These are phyloP conservation scores for Rhinogobio ventralis DNA, from an alignment of 2,797 vertebrate genomes.

Conservation along the genomic window DNA sequence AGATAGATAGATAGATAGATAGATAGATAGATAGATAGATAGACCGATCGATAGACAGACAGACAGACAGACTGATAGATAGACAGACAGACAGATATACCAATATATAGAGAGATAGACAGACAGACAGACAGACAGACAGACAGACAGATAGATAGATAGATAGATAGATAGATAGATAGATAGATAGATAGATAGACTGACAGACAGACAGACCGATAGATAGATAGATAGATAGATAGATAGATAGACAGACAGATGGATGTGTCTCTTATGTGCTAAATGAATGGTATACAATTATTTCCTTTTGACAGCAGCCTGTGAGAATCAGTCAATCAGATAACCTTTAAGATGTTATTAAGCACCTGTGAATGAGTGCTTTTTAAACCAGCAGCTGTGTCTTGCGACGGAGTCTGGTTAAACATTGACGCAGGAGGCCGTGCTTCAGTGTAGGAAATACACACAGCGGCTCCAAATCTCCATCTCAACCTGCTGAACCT, in stretches of 20 bases:
- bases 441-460: conserved; percentile 16
- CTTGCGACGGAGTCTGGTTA: conserved; percentile 47
- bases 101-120: accelerated
- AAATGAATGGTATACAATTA: not conserved
- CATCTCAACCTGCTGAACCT: conserved; percentile 51
- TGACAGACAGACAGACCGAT: not conserved
- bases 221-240: too few relatives aligned
- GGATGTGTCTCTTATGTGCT: not conserved
- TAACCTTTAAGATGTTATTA: conserved; percentile 67
- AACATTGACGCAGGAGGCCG: conserved; percentile 47
- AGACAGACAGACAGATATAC: accelerated
- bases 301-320: conserved; percentile 10
- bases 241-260: not conserved
- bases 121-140: too few relatives aligned
- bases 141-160: accelerated
- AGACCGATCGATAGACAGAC: too few relatives aligned
- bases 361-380: conserved; percentile 60
- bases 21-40: too few relatives aligned
- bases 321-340: conserved; percentile 51
- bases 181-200: accelerated
- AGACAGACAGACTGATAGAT: too few relatives aligned
- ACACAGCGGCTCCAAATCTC: conserved; percentile 35
- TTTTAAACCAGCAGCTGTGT: conserved; percentile 57
- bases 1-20: too few relatives aligned
- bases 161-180: accelerated